phyloP scores from a whole-genome alignment of 2,113 vertebrate genomes.

The Saguinus imperator region DNA sequence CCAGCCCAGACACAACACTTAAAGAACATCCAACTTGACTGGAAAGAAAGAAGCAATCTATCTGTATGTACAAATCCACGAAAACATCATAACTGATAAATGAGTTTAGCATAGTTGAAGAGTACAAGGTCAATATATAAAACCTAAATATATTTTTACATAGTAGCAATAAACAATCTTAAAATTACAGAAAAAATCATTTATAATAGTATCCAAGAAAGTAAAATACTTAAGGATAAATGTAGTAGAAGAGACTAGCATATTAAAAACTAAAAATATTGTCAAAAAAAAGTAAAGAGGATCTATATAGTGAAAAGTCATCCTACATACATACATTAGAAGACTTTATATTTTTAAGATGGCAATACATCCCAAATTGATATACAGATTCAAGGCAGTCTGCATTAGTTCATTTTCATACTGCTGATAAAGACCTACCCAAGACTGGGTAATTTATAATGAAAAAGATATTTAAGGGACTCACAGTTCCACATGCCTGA shows the following conservation, averaged over 20 bases:
- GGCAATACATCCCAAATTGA: not conserved
- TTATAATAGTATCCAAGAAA: not conserved
- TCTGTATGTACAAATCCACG: not conserved
- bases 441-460: no score
- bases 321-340: not conserved
- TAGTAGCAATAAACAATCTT: not conserved
- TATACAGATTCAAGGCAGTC: not conserved
- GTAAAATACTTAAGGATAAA: not conserved
- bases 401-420: not conserved
- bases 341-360: not conserved
- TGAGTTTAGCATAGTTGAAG: not conserved
- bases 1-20: not conserved
- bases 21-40: no score
- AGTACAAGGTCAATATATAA: not conserved
- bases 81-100: not conserved
- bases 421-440: no score
- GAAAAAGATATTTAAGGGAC: no score
- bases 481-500: no score
- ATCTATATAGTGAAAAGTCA: not conserved
- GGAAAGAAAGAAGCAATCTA: not conserved
- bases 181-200: not conserved
- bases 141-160: not conserved
- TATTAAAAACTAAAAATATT: not conserved
- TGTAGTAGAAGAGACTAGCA: not conserved
- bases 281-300: not conserved